Evolutionary conservation across 2,888 invertebrate species (phyloP).

Genomic region (Acanthosoma haemorrhoidale): DNA sequence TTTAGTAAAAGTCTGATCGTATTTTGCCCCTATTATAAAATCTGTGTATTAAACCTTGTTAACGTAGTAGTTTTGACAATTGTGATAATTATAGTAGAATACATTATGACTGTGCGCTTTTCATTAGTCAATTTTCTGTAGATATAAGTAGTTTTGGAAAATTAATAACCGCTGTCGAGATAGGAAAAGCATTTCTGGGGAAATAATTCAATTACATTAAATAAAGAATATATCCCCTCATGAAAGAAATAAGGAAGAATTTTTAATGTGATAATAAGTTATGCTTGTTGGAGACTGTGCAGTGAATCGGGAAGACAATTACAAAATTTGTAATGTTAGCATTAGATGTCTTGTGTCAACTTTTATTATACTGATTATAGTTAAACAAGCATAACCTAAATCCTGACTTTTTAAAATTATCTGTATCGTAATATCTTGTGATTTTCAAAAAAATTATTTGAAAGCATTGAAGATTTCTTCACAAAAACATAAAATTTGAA

Average conservation of each 20-base stretch:
- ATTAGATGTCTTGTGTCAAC: neutral
- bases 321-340: neutral
- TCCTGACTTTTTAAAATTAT: neutral
- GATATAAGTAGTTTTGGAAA: conserved; percentile 14
- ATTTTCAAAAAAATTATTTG: neutral
- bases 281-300: neutral
- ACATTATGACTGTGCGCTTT: conserved; percentile 25
- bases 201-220: no score
- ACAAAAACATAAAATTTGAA: neutral
- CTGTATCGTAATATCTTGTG: neutral
- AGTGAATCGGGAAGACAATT: neutral
- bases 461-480: neutral
- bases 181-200: conserved; percentile 8
- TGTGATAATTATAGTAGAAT: conserved; percentile 20
- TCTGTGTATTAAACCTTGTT: conserved; percentile 9
- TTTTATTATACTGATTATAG: neutral
- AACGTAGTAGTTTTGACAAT: conserved; percentile 14
- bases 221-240: neutral
- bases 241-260: neutral
- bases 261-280: conserved; percentile 12
- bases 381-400: neutral
- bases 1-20: conserved; percentile 21
- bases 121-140: conserved; percentile 27
- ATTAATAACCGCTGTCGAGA: neutral
- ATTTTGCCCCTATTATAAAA: neutral